A percentile compares a stretch with the other conserved stretches of the same genome.
phyloP scores from a whole-genome alignment of 2,888 invertebrate genomes.

The Chesias legatella region DNA sequence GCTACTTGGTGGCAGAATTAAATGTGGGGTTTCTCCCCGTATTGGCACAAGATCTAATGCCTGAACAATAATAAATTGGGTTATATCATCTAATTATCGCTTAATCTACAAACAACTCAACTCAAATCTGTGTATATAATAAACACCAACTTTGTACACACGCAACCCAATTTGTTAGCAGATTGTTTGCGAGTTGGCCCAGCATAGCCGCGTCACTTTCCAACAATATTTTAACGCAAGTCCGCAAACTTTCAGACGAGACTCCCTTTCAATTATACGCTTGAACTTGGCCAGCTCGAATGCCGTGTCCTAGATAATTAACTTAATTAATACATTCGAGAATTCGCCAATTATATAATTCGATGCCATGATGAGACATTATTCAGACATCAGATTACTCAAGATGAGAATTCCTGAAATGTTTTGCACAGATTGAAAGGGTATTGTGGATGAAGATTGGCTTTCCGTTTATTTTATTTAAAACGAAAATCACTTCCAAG shows the following conservation, averaged over 20 bases:
- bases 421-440: too few species aligned
- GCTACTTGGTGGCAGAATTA: too few species aligned
- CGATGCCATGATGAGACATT: conserved; percentile 11
- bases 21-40: too few species aligned
- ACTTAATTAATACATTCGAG: conserved; percentile 22
- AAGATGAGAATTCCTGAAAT: conserved; percentile 1
- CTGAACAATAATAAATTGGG: too few species aligned
- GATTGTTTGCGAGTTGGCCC: conserved; percentile 29
- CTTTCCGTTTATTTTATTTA: too few species aligned
- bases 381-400: conserved; percentile 4
- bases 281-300: conserved; percentile 36
- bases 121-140: conserved; percentile 13
- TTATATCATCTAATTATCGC: not conserved
- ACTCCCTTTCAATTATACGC: conserved; percentile 54
- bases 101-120: conserved; percentile 8
- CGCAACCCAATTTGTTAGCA: conserved; percentile 35
- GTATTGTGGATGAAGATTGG: too few species aligned
- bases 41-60: too few species aligned
- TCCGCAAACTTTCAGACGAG: conserved; percentile 44
- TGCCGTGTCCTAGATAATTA: conserved; percentile 34
- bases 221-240: conserved; percentile 44
- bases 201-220: conserved; percentile 23
- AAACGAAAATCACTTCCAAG: too few species aligned
- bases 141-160: conserved; percentile 31
- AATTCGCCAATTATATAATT: conserved; percentile 15